Percentiles rank a stretch among this genome's conserved stretches.
Evolutionary conservation across 1,140 invertebrate genomes (phyloP).

Genomic region (Drosophila seguyi): DNA sequence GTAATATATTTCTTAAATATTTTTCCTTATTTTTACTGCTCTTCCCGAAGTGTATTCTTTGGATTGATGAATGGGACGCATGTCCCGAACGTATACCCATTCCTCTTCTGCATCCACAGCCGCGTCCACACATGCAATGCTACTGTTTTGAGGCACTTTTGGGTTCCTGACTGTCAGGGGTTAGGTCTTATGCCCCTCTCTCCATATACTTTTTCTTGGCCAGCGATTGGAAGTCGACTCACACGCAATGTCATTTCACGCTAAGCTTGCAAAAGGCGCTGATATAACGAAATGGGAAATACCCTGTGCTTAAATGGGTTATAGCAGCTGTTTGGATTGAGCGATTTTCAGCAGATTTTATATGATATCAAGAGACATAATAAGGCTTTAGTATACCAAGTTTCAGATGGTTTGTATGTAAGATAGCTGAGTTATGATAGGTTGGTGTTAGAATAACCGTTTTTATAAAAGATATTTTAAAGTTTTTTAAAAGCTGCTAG

Average conservation of each 20-base stretch:
- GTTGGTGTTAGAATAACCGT: neutral
- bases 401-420: neutral
- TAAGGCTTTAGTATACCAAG: neutral
- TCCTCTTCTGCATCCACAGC: slow-evolving; percentile 14
- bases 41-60: slow-evolving; percentile 6
- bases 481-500: neutral
- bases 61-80: slow-evolving; percentile 52
- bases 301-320: neutral
- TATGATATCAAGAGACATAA: neutral
- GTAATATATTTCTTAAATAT: neutral
- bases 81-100: slow-evolving; percentile 16
- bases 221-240: slow-evolving; percentile 43
- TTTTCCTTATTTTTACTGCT: neutral
- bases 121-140: slow-evolving; percentile 62
- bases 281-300: neutral
- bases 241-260: slow-evolving; percentile 79
- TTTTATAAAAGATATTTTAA: neutral
- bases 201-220: slow-evolving; percentile 2
- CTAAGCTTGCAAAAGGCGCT: slow-evolving; percentile 33
- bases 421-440: neutral
- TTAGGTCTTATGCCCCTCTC: slow-evolving; percentile 8
- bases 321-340: neutral
- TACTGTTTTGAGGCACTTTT: slow-evolving; percentile 45
- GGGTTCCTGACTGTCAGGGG: slow-evolving; percentile 14
- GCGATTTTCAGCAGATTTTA: neutral